Base-by-base conservation (phyloP, 2,113 vertebrate species). In the Prionailurus viverrinus region DNA sequence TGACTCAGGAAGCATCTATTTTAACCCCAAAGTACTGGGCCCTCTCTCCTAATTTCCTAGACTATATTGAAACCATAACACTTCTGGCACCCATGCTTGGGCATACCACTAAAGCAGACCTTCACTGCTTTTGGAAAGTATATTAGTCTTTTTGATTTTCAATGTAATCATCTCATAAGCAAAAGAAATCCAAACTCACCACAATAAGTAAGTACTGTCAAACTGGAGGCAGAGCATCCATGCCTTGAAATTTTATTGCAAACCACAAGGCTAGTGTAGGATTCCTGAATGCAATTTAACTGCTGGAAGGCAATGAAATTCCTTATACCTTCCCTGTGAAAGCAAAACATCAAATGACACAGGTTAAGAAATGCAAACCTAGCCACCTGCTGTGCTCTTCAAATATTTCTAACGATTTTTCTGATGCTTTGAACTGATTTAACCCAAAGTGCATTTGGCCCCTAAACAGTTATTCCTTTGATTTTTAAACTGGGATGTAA, bases 341-440 rank as follows among this genome's bases (percentile, higher is more conserved):
- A 96, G 36, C 81, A 96, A 91, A 97, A 85, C 53, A 88, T 95
- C 92, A 89, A 97, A 97, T 93, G 94, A 91, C 90, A 91, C 78
- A 79, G 88, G 88, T 80, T 93, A 94, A 94, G 91, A 98, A 98
- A 93, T 89, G 91, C 88, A 97, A 97, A 90, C 91, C 27, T 4
- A 92, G 36, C 15, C 79, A 82, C 95, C 87, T 95, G 78, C 91
- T 94, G 78, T 78, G 82, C 31, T 86, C 66, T 97, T 97, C 92
- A 95, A 90, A 89, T 95, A 94, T 89, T 96, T 96, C 95, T 89
- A 92, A 84, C 0, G 10, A 92, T 92, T 97, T 98, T 98, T 84
- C 84, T 92, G 92, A 91, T 92, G 97, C 97, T 97, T 97, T 97
- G 88, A 97, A 97, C 81, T 96, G 92, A 97, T 91, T 96, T 95